phyloP scores from a whole-genome alignment of 2,888 invertebrate species.

The Siphlonurus alternatus region DNA sequence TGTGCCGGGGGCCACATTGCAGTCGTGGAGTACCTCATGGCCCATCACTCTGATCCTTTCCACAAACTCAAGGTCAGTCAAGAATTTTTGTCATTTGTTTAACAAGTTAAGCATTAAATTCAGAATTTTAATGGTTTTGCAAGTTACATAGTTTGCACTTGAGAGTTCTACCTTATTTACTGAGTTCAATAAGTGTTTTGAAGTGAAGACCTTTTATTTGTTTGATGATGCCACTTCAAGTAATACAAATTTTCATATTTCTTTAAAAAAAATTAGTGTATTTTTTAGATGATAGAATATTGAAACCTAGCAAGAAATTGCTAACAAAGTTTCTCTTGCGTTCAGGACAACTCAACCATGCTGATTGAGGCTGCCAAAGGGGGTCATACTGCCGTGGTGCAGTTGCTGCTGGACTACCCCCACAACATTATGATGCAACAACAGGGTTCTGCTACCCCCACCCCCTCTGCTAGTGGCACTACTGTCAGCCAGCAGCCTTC shows the following conservation, averaged over 20 bases:
- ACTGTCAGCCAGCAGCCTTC: conserved; percentile 12
- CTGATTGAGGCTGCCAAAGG: conserved; percentile 97
- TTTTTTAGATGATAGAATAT: no score
- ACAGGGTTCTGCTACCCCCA: conserved; percentile 20
- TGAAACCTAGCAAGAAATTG: no score
- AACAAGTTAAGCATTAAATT: no score
- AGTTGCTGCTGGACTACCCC: conserved; percentile 85
- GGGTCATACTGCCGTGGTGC: conserved; percentile 90
- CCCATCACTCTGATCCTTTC: conserved; percentile 85
- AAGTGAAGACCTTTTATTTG: no score
- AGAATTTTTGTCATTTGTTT: no score
- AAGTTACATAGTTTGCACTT: not conserved
- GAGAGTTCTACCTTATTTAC: no score
- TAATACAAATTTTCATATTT: no score
- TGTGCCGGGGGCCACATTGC: conserved; percentile 91
- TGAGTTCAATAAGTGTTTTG: no score
- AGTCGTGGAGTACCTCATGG: conserved; percentile 81
- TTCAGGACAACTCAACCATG: conserved; percentile 90
- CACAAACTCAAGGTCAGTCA: conserved; percentile 70
- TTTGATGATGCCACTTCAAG: no score
- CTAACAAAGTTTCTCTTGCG: conserved; percentile 11
- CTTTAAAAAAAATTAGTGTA: no score
- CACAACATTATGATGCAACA: conserved; percentile 53
- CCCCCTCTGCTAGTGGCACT: conserved; percentile 8
- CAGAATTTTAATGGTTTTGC: not conserved